phyloP scores from a whole-genome alignment of 1,140 invertebrate genomes.

The Triops cancriformis region DNA sequence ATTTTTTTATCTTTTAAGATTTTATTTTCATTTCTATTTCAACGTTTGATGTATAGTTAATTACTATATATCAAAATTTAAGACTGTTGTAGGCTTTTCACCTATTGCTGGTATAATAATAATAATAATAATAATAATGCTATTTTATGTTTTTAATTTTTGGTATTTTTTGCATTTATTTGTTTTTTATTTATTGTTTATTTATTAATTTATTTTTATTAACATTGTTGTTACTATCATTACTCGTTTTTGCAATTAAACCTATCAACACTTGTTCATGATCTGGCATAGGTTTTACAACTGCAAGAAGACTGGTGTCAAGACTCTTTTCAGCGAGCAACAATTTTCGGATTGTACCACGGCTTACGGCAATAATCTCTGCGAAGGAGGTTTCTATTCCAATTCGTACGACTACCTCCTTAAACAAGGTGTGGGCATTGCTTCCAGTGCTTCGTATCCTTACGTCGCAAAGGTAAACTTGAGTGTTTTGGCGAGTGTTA shows the following conservation, averaged over 20 bases:
- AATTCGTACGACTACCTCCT: not conserved
- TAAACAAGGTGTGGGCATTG: not conserved
- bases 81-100: too few species aligned
- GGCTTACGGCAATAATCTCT: constrained; percentile 51
- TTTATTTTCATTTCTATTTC: constrained; percentile 36
- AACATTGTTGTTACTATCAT: too few species aligned
- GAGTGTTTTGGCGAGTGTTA: too few species aligned
- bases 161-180: too few species aligned
- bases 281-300: not conserved
- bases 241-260: too few species aligned
- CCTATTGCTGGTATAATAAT: too few species aligned
- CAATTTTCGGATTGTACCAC: constrained; percentile 52
- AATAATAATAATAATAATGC: too few species aligned
- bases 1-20: constrained; percentile 30
- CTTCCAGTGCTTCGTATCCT: not conserved
- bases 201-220: too few species aligned
- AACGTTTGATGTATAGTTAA: too few species aligned
- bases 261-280: not conserved
- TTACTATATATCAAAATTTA: too few species aligned
- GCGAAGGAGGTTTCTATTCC: constrained; percentile 50
- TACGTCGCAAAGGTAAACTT: not conserved
- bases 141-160: too few species aligned
- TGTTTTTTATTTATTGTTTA: too few species aligned
- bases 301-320: not conserved
- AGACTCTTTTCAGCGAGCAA: constrained; percentile 43